Evolutionary conservation across 23 tunicate genomes (phyloP).

Genomic region (Ciona savignyi): DNA sequence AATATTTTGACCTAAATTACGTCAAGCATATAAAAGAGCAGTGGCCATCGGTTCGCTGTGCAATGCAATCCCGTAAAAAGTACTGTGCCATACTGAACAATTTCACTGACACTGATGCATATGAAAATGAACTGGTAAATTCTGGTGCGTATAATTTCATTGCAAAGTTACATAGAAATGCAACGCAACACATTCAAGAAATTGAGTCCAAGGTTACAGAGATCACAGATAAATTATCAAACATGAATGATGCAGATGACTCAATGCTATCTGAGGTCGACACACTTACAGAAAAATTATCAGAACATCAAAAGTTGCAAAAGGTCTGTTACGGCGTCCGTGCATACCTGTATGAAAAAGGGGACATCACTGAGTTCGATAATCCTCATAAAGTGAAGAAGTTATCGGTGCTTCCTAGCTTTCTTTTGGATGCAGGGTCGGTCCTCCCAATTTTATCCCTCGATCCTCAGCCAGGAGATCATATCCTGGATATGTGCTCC

Average conservation of each 20-base stretch:
- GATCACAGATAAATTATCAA: background rate
- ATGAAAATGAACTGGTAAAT: conserved; percentile 18
- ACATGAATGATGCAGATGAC: background rate
- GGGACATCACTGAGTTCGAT: conserved; percentile 43
- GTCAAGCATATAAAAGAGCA: conserved; percentile 20
- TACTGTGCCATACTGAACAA: conserved; percentile 47
- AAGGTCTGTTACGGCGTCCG: conserved; percentile 32
- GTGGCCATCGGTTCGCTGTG: conserved; percentile 84
- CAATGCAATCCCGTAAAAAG: conserved; percentile 81
- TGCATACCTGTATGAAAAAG: conserved; percentile 60
- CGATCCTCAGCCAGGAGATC: conserved; percentile 44
- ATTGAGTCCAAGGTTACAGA: background rate
- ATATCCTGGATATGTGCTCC: conserved; percentile 67
- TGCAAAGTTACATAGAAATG: conserved; percentile 16
- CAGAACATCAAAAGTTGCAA: background rate
- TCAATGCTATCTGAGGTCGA: background rate
- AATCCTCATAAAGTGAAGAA: background rate
- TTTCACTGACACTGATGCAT: conserved; percentile 7
- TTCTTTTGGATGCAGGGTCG: conserved; percentile 72
- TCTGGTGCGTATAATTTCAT: conserved; percentile 54
- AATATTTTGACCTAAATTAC: conserved; percentile 63
- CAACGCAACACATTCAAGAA: conserved; percentile 2
- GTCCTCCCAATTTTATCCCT: conserved; percentile 59
- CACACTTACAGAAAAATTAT: background rate
- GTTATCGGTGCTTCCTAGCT: conserved; percentile 18